Evolutionary conservation across 2,888 invertebrate genomes (phyloP), one percentile per base, ranked within the genome.

Genomic region (Lasioglossum oenotherae): DNA sequence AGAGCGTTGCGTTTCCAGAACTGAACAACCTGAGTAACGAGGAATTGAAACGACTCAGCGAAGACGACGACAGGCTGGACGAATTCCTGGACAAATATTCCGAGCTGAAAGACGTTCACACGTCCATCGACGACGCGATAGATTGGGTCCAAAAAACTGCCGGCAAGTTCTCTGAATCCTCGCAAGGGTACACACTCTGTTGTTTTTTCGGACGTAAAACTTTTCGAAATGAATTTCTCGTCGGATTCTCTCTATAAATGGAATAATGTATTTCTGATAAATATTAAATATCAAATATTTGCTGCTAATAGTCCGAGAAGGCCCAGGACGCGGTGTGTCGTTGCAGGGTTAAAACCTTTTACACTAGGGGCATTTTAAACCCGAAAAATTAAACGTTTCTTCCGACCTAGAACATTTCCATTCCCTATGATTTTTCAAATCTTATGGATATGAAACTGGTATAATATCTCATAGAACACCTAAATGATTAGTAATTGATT

Each of bases 31-130:
- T 96, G 88, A 95, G 95, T 89, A 91, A 96, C 91, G 97, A 97
- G 76, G 97, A 98, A 94, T 95, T 98, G 72, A 96, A 97, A 89
- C 96, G 97, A 92, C 95, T 98, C 35, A 96, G 97, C 91, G 96
- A 97, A 74, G 97, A 97, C 95, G 96, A 96, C 0, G 97, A 98
- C 91, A 96, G 96, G 89, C 96, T 98, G 95, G 97, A 97, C 91
- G 97, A 97, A 93, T 97, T 98, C 86, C 95, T 98, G 69, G 97
- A 97, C 92, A 97, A 96, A 87, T 96, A 97, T 93, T 97, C 97
- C 0, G 96, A 97, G 87, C 96, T 97, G 1, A 96, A 96, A 78
- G 97, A 97, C 92, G 95, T 97, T 64, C 97, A 97, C 90, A 95
- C 96, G 82, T 96, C 97, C 85, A 96, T 98, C 0, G 97, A 97